Percentiles rank a stretch among this genome's conserved stretches.
Evolutionary conservation across 2,113 vertebrate species (phyloP).

Genomic region (Varanus salvator): DNA sequence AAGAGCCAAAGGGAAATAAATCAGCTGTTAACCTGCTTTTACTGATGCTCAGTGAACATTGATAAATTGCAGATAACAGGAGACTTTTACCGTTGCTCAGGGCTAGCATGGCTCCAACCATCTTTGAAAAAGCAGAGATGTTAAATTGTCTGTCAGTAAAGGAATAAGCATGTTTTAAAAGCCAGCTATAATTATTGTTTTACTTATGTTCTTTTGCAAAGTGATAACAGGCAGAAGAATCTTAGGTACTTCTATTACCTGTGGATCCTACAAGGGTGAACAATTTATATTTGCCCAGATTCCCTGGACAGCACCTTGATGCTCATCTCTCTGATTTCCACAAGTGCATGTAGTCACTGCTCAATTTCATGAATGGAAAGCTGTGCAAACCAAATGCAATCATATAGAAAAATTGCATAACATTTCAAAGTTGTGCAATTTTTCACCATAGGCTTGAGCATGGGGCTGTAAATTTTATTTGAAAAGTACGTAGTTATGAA

Average conservation of each 20-base stretch:
- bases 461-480: no score
- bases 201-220: not conserved
- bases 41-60: constrained; percentile 48
- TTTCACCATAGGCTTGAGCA: no score
- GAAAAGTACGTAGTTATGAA: no score
- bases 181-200: not conserved
- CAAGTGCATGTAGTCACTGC: no score
- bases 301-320: no score
- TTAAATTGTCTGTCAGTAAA: constrained; percentile 48
- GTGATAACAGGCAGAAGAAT: not conserved
- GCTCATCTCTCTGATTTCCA: no score
- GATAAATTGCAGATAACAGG: constrained; percentile 59
- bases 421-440: no score
- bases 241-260: not conserved
- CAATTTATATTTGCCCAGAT: not conserved
- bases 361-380: no score
- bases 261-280: not conserved
- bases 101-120: constrained; percentile 38
- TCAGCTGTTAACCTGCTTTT: constrained; percentile 56
- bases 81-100: constrained; percentile 53
- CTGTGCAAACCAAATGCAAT: no score
- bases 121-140: constrained; percentile 41
- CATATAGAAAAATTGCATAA: no score
- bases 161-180: constrained; percentile 24
- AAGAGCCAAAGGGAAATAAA: constrained; percentile 47